Percentiles rank a stretch among this genome's conserved stretches.
Evolutionary conservation across 2,113 vertebrate species (phyloP).

Genomic region (Bubo bubo): DNA sequence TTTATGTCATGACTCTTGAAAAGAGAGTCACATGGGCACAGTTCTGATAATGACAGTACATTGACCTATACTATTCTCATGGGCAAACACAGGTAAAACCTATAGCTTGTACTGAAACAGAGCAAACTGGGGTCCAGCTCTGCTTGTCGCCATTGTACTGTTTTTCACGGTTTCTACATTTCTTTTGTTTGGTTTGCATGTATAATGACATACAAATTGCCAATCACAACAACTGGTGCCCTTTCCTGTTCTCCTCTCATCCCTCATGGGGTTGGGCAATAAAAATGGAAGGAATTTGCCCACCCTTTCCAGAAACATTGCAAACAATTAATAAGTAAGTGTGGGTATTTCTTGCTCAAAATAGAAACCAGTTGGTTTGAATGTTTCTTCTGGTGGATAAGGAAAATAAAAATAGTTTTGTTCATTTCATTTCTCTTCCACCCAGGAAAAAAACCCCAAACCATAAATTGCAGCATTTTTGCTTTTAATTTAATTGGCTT

Average conservation of each 20-base stretch:
- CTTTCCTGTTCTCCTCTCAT: background rate
- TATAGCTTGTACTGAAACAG: background rate
- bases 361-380: background rate
- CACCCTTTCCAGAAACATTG: background rate
- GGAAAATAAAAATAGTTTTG: background rate
- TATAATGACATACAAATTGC: background rate
- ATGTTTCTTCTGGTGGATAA: background rate
- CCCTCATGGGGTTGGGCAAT: rapidly evolving
- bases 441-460: background rate
- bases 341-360: background rate
- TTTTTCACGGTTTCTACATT: background rate
- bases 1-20: background rate
- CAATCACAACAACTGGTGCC: background rate
- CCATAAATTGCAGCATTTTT: background rate
- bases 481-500: background rate
- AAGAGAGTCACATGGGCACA: background rate
- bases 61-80: background rate
- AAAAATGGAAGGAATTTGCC: background rate
- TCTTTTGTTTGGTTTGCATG: background rate
- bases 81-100: background rate
- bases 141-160: background rate
- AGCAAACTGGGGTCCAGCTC: background rate
- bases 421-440: background rate
- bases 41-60: background rate
- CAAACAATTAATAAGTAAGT: background rate